phyloP scores from a whole-genome alignment of 2,888 invertebrate genomes.

The Pandemis heparana region DNA sequence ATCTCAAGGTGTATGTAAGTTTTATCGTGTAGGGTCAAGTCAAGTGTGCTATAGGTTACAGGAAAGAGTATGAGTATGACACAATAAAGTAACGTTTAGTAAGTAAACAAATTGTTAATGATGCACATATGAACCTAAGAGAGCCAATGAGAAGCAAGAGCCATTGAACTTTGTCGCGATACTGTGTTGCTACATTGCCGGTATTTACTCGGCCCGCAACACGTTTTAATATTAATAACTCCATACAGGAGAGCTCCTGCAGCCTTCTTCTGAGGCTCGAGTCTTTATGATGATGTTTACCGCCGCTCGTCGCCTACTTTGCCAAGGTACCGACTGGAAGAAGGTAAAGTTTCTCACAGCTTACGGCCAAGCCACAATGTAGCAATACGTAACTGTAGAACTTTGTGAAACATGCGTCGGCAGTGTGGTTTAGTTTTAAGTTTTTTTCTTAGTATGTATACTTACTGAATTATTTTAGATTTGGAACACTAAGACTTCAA shows the following conservation, averaged over 20 bases:
- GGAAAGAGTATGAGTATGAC: slow-evolving; percentile 13
- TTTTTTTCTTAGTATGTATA: background rate
- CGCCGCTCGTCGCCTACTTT: slow-evolving; percentile 58
- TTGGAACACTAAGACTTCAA: background rate
- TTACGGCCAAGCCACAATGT: slow-evolving; percentile 35
- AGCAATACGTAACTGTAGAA: slow-evolving; percentile 28
- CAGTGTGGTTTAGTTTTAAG: slow-evolving; percentile 11
- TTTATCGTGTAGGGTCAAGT: slow-evolving; percentile 30
- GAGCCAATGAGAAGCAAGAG: slow-evolving; percentile 51
- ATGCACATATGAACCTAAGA: slow-evolving; percentile 16
- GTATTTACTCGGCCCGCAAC: slow-evolving; percentile 69
- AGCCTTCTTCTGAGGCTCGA: slow-evolving; percentile 63
- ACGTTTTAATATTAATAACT: slow-evolving; percentile 81
- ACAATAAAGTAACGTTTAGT: slow-evolving; percentile 5
- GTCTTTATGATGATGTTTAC: slow-evolving; percentile 81
- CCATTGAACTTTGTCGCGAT: slow-evolving; percentile 59
- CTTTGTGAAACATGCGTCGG: slow-evolving; percentile 10
- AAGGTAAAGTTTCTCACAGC: slow-evolving; percentile 61
- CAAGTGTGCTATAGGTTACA: slow-evolving; percentile 8
- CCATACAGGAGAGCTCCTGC: slow-evolving; percentile 70
- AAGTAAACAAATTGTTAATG: slow-evolving; percentile 26
- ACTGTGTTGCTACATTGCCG: slow-evolving; percentile 59
- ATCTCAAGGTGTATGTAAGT: background rate
- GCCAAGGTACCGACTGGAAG: slow-evolving; percentile 50
- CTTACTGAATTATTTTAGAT: too few relatives aligned